Conservation (phyloP, 2,888 invertebrate species). For the Monopis laevigella region DNA sequence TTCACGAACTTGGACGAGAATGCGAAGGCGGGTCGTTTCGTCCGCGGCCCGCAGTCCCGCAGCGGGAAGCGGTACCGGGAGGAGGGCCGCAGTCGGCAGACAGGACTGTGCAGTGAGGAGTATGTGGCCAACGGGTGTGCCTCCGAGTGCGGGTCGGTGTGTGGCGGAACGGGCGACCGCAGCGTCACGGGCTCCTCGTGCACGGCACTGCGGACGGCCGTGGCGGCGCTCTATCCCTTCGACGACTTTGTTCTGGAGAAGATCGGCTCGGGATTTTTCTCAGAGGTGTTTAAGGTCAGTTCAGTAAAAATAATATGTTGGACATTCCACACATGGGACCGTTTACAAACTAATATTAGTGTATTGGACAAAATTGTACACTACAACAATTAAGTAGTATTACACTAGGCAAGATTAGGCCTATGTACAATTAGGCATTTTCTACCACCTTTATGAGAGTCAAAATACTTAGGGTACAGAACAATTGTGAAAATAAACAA, state of each 20-base stretch:
- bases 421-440: too few relatives aligned
- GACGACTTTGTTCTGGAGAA: slow-evolving; percentile 95
- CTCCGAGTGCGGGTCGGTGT: slow-evolving; percentile 43
- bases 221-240: slow-evolving; percentile 88
- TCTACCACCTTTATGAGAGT: too few relatives aligned
- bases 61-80: slow-evolving; percentile 42
- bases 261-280: slow-evolving; percentile 96
- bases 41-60: slow-evolving; percentile 54
- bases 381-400: too few relatives aligned
- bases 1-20: slow-evolving; percentile 62
- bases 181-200: slow-evolving; percentile 70
- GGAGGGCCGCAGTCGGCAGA: slow-evolving; percentile 19
- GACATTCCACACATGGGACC: too few relatives aligned
- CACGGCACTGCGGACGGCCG: slow-evolving; percentile 89
- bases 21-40: slow-evolving; percentile 53
- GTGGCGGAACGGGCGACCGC: slow-evolving; percentile 58
- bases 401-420: too few relatives aligned
- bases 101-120: slow-evolving; percentile 31
- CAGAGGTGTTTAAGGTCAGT: slow-evolving; percentile 96
- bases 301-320: too few relatives aligned
- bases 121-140: slow-evolving; percentile 25
- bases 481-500: too few relatives aligned
- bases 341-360: too few relatives aligned
- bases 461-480: too few relatives aligned
- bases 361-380: too few relatives aligned